Base-by-base conservation (phyloP, 2,113 vertebrate species). In the Ctenodactylus gundi region DNA sequence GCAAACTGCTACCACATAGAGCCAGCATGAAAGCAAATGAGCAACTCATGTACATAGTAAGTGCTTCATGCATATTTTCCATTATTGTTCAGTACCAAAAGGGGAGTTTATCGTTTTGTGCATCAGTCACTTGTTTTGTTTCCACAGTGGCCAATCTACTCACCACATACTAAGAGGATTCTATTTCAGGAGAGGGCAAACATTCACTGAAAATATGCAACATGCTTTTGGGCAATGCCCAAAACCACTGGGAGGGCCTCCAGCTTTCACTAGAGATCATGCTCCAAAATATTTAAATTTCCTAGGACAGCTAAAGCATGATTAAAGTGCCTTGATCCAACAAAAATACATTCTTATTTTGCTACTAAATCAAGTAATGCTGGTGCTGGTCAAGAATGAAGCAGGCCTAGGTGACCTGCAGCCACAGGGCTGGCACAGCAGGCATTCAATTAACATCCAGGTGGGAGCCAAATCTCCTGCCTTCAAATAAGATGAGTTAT, bases 31-130 rank as follows among this genome's bases (percentile, higher is more conserved):
- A 92, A 88, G 39, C 70, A 88, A 91, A 82, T 49, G n/a, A 65
- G 80, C 75, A 90, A 81, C 65, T 81, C 27, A 55, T 29, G 84
- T 12, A 72, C n/a, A 83, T 10, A 72, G 18, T 73, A 91, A 83
- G 57, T 46, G 31, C 88, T 81, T 58, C 41, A 81, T n/a, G 70
- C 17, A 67, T 41, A 77, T 36, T 72, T 91, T 46, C 20, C 91
- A 94, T 62, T 76, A 91, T 72, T 58, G 53, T 18, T 85, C 84
- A 36, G 64, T 60, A 86, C 62, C 60, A 72, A 27, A 94, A 88
- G n/a, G n/a, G n/a, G n/a, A n/a, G n/a, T n/a, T n/a, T n/a, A n/a
- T n/a, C n/a, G n/a, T n/a, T n/a, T n/a, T n/a, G n/a, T 76, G 31
- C 92, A 87, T 87, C 41, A 49, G 17, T 62, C 75, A 44, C 29